Evolutionary conservation across 2,797 vertebrate genomes (phyloP), one percentile per base, ranked within the genome.

Genomic region (Coracias cyanogaster): DNA sequence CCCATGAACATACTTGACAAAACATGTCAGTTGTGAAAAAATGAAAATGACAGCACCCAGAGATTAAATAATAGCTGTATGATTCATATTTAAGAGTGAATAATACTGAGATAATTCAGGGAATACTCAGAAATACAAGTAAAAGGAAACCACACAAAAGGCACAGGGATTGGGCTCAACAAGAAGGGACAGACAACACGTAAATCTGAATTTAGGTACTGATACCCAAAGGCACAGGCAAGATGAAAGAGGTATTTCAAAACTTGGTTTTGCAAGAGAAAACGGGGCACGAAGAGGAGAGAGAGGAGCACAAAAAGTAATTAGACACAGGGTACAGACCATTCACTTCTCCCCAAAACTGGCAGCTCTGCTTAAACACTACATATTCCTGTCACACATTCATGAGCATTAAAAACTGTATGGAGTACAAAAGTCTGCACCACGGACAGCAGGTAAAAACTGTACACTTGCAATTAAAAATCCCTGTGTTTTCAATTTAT

Each of bases 81-180:
- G 89, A 86, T 86, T 97, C 82, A 91, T 66, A 86, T 46, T 78
- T 78, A 66, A 62, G 39, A 78, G 60, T 60, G 87, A 88, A 43
- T 81, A 91, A 93, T 26, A 65, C 41, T 79, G 76, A 86, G 80
- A 83, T 51, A 74, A 74, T 71, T 37, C 9, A 39, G 77, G 58
- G 43, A 88, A 90, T 79, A 78, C 77, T 82, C 85, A 94, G 61
- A 91, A 94, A 82, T 37, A 62, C 0, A 0, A n/a, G 7, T 45
- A 55, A 76, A 69, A 76, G 66, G 70, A 86, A 88, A 77, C 52
- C 33, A 52, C 43, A 84, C 33, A 78, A 86, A 80, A 87, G 37
- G 41, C 58, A 57, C 4, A 7, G 37, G 54, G 55, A 93, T 65
- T 43, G 37, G 31, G 55, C 45, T 93, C 51, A 83, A 54, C 77